Conservation (phyloP, 2,888 invertebrate genomes). For the Seira musarum region DNA sequence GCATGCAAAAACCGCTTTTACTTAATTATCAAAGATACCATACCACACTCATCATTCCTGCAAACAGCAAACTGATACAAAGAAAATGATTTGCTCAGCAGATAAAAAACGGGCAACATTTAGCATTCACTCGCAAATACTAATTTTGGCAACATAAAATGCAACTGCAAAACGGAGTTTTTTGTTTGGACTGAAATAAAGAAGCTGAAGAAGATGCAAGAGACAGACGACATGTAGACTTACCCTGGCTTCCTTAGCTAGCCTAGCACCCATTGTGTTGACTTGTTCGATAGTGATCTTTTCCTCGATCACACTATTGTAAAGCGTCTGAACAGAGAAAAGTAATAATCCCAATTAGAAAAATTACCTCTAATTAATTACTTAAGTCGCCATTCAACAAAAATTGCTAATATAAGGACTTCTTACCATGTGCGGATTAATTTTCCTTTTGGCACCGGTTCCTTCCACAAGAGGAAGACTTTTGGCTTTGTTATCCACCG, state of each 20-base stretch:
- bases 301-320: conserved; percentile 93
- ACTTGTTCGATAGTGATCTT: conserved; percentile 88
- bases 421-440: conserved; percentile 86
- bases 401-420: not conserved
- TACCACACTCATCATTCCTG: not conserved
- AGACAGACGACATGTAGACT: conserved; percentile 20
- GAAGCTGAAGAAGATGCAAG: too few species aligned
- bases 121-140: not conserved
- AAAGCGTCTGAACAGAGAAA: conserved; percentile 81
- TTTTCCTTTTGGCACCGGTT: conserved; percentile 81
- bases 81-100: not conserved
- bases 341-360: not conserved
- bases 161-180: not conserved
- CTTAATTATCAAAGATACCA: not conserved
- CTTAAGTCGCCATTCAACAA: not conserved
- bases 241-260: conserved; percentile 70
- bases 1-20: not conserved
- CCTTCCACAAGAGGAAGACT: conserved; percentile 71
- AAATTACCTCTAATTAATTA: not conserved
- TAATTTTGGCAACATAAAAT: not conserved
- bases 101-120: not conserved
- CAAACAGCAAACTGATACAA: not conserved
- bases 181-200: too few species aligned
- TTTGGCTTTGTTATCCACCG: conserved; percentile 86
- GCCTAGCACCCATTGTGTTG: conserved; percentile 69